phyloP scores from a whole-genome alignment of 2,113 vertebrate genomes.

The Pseudopodoces humilis region DNA sequence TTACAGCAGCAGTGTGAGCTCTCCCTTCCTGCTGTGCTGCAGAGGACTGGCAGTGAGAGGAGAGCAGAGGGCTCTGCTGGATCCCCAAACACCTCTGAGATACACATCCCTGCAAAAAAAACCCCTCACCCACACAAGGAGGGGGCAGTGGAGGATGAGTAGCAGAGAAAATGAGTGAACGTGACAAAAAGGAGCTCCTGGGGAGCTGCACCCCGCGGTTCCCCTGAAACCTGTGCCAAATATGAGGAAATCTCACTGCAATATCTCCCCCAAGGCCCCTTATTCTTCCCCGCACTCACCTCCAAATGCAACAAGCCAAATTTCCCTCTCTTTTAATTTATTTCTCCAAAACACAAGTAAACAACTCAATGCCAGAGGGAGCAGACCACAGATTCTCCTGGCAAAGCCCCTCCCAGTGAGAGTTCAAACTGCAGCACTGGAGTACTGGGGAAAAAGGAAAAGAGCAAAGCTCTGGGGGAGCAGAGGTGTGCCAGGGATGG shows the following conservation, averaged over 20 bases:
- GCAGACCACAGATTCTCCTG: neutral
- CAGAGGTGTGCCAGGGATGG: neutral
- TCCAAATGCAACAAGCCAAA: neutral
- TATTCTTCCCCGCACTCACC: neutral
- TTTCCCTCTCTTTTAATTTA: neutral
- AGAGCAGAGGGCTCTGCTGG: neutral
- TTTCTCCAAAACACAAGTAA: neutral
- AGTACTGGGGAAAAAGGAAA: slow-evolving; percentile 13
- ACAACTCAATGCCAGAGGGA: slow-evolving; percentile 25
- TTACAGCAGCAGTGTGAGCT: rapidly evolving
- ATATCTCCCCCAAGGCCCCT: neutral
- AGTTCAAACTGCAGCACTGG: slow-evolving; percentile 33
- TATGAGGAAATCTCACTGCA: neutral
- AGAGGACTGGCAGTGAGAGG: neutral
- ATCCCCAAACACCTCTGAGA: neutral
- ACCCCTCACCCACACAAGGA: neutral
- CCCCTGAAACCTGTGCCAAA: neutral
- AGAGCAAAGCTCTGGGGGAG: slow-evolving; percentile 11
- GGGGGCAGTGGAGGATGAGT: neutral
- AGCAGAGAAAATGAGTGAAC: neutral
- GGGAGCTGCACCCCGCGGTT: rapidly evolving
- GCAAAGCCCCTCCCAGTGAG: neutral
- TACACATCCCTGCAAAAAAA: neutral
- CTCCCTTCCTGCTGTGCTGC: neutral
- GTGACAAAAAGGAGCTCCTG: rapidly evolving